A percentile compares a stretch with the other conserved stretches of the same genome.
Evolutionary conservation across 2,888 invertebrate species (phyloP).

Genomic region (Drosophila glabriapex): DNA sequence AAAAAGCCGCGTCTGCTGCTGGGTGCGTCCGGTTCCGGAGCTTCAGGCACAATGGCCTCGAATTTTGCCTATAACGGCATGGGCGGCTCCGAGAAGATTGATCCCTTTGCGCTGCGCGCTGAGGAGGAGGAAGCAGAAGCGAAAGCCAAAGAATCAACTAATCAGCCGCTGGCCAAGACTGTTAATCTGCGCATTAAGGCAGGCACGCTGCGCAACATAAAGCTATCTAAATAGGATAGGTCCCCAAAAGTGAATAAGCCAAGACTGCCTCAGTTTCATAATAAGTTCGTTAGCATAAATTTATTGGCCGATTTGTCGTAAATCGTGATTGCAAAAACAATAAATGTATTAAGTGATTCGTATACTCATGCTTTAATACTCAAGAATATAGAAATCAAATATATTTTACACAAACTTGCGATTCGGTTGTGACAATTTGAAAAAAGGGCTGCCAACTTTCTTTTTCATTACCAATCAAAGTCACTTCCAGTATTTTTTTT

Average conservation of each 20-base stretch:
- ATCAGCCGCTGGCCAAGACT: constrained; percentile 34
- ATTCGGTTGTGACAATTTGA: background rate
- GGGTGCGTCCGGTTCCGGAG: constrained; percentile 34
- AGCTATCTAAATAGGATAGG: constrained; percentile 63
- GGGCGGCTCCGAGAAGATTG: constrained; percentile 81
- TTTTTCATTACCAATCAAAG: background rate
- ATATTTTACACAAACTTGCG: background rate
- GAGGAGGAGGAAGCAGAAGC: constrained; percentile 37
- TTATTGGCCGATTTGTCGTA: constrained; percentile 1
- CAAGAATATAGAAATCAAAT: background rate
- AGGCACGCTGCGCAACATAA: constrained; percentile 85
- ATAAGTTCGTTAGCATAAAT: constrained; percentile 32
- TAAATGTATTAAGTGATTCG: background rate
- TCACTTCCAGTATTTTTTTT: background rate
- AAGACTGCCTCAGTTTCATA: constrained; percentile 40
- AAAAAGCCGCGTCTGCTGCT: constrained; percentile 82
- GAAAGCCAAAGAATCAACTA: constrained; percentile 7
- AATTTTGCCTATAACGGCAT: constrained; percentile 81
- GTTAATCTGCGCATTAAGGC: constrained; percentile 75
- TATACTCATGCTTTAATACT: background rate
- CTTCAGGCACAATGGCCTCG: constrained; percentile 40
- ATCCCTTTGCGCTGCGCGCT: constrained; percentile 72
- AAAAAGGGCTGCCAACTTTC: background rate
- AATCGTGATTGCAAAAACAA: background rate
- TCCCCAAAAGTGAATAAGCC: constrained; percentile 5